Base-by-base conservation (phyloP, 2,797 vertebrate genomes). In the Sardinella longiceps region DNA sequence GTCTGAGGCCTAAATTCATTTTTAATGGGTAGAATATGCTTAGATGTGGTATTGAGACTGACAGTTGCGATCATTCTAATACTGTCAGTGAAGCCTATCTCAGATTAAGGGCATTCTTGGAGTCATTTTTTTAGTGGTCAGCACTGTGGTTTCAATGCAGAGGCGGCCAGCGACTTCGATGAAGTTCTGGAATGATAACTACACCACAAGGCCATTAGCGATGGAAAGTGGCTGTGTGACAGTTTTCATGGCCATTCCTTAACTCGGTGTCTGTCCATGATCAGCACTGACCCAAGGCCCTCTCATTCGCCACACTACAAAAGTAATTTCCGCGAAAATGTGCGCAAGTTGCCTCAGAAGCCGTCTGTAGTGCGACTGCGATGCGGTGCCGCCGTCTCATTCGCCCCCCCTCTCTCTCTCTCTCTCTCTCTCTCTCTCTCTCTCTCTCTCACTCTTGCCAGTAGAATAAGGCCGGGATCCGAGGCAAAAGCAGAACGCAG, bases 11-110 rank as follows among this genome's bases (percentile, higher is more conserved):
- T 30, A 63, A 10, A 30, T 9, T 63, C 4, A 37, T 70, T 33
- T 70, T 70, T 30, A 33, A 70, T 33, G 60, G 11, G 4, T 39
- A 43, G 70, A 77, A 77, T 77, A 77, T 77, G 70, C 70, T 77
- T 77, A 7, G 37, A 77, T 77, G 37, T 77, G 70, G 70, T 77
- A n/a, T 43, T 23, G 2, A 20, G 70, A 77, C 70, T 43, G 70
- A 39, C 37, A 77, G 70, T 77, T 3, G 5, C 70, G 18, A 77
- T 77, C 37, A 23, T 77, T 39, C 37, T 77, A 43, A 23, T 39
- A 30, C 70, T 77, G 70, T 39, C 37, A 39, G 15, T 43, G 6
- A 14, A 77, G 33, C 37, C 70, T n/a, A 43, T 77, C 37, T 43
- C 37, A 23, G 18, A 20, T 77, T 77, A 43, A 39, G 18, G 70